Conservation (phyloP, 2,113 vertebrate genomes). For the Lasiurus cinereus region DNA sequence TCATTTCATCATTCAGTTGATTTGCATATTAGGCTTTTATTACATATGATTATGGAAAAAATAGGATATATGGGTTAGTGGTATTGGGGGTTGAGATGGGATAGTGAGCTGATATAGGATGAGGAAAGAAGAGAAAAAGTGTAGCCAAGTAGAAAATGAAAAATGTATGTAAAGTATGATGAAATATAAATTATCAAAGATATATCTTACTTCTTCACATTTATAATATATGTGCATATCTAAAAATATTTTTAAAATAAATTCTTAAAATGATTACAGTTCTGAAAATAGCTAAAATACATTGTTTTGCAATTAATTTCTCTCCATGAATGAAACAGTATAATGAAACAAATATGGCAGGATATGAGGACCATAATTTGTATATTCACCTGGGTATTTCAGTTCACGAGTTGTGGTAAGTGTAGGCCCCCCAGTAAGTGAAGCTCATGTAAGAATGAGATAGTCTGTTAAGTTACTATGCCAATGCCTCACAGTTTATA, state of each 20-base stretch:
- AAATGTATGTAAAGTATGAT: too few relatives aligned
- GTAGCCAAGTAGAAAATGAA: background rate
- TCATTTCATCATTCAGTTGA: too few relatives aligned
- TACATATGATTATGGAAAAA: background rate
- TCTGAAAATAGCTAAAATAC: background rate
- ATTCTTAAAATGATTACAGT: background rate
- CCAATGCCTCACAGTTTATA: background rate
- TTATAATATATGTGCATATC: background rate
- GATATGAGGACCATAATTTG: background rate
- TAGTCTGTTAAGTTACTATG: background rate
- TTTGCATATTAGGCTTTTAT: too few relatives aligned
- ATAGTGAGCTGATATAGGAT: background rate
- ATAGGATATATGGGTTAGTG: background rate
- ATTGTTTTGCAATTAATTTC: conserved; percentile 18
- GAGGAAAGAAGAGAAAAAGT: background rate
- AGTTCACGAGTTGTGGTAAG: background rate
- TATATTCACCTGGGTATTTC: background rate
- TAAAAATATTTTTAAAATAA: conserved; percentile 21
- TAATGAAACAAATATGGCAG: background rate
- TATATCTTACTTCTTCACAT: background rate
- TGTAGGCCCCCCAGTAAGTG: background rate
- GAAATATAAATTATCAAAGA: background rate
- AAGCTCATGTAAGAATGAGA: background rate
- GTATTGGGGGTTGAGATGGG: background rate
- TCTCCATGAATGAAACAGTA: background rate